Percentiles rank a stretch among this genome's conserved stretches.
Evolutionary conservation across 2,888 invertebrate genomes (phyloP).

Genomic region (Neuroscelio doddi): DNA sequence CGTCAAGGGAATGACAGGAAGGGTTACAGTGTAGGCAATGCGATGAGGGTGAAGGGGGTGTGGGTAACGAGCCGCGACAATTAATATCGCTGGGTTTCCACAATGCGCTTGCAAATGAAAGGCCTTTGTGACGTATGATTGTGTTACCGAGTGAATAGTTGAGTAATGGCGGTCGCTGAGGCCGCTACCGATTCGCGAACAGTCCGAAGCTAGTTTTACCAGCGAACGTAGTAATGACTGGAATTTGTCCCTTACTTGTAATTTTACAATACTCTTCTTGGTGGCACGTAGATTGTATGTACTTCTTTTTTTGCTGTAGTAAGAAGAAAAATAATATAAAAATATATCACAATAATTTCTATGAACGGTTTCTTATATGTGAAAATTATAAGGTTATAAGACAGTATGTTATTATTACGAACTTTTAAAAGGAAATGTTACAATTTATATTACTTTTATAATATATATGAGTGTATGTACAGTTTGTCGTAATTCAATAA

Average conservation of each 20-base stretch:
- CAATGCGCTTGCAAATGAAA: slow-evolving; percentile 73
- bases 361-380: too few species aligned
- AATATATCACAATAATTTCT: too few species aligned
- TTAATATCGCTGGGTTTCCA: slow-evolving; percentile 72
- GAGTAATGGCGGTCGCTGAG: slow-evolving; percentile 65
- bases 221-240: slow-evolving; percentile 29
- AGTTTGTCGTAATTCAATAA: too few species aligned
- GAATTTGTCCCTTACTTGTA: slow-evolving; percentile 31
- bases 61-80: slow-evolving; percentile 72
- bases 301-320: too few species aligned
- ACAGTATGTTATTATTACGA: too few species aligned
- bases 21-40: slow-evolving; percentile 43
- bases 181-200: slow-evolving; percentile 42
- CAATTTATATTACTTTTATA: too few species aligned
- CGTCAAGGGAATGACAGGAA: slow-evolving; percentile 49
- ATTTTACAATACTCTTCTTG: background rate
- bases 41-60: slow-evolving; percentile 44
- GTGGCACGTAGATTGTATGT: too few species aligned
- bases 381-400: too few species aligned
- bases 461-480: too few species aligned
- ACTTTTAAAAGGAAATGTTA: too few species aligned
- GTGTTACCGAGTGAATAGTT: slow-evolving; percentile 72
- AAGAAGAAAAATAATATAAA: too few species aligned
- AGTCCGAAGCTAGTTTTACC: slow-evolving; percentile 21
- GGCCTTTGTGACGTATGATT: slow-evolving; percentile 73